Conservation (phyloP, 2,888 invertebrate species). For the Caenorhabditis afra region DNA sequence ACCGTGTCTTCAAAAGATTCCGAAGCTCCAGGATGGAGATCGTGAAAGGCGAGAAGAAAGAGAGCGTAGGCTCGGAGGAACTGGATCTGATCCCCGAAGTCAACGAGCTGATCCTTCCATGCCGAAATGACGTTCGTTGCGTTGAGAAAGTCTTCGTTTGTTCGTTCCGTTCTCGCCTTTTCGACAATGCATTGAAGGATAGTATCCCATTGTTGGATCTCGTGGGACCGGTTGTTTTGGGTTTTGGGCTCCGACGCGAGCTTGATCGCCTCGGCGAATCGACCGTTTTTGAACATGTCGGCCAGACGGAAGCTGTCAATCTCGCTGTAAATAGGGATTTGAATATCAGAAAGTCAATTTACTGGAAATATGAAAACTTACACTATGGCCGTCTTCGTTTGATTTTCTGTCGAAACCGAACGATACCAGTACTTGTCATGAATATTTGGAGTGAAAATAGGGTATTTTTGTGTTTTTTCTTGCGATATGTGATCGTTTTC, state of each 20-base stretch:
- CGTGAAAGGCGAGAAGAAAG: neutral
- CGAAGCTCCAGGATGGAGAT: neutral
- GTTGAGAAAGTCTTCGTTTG: neutral
- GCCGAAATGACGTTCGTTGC: conserved; percentile 12
- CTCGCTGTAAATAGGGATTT: conserved; percentile 37
- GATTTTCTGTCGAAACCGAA: conserved; percentile 27
- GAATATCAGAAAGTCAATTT: conserved; percentile 1
- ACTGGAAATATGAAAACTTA: conserved; percentile 1
- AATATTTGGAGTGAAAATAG: conserved; percentile 29
- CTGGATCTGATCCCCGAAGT: conserved; percentile 59
- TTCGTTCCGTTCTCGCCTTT: conserved; percentile 3
- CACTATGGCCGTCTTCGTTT: conserved; percentile 33
- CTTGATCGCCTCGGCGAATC: conserved; percentile 24
- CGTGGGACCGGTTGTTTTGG: conserved; percentile 55
- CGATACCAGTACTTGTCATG: conserved; percentile 56
- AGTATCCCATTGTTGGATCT: conserved; percentile 54
- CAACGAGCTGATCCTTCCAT: conserved; percentile 42
- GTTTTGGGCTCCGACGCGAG: conserved; percentile 24
- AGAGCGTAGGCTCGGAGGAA: conserved; percentile 44
- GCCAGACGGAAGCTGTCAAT: conserved; percentile 37
- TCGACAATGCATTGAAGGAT: conserved; percentile 45
- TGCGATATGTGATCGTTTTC: conserved; percentile 19
- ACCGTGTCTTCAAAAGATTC: conserved; percentile 33
- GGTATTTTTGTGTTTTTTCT: conserved; percentile 18
- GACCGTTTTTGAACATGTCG: neutral